Evolutionary conservation across 2,888 invertebrate genomes (phyloP).

Genomic region (Cotesia congregata): DNA sequence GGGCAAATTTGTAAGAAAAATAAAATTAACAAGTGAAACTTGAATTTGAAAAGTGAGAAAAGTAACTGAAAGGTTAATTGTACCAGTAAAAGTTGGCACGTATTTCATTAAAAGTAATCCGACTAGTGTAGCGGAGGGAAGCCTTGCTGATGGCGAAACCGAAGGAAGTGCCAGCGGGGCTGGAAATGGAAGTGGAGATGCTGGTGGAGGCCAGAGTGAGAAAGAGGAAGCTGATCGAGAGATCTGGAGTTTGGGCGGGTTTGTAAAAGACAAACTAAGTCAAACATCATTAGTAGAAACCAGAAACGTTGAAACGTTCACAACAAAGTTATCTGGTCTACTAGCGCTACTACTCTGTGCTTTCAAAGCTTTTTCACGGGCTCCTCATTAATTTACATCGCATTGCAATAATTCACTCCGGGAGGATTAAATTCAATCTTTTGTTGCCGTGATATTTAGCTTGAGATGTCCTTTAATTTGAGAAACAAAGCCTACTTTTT

Average conservation of each 20-base stretch:
- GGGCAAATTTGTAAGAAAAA: conserved; percentile 5
- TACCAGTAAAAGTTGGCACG: conserved; percentile 29
- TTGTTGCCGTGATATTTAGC: neutral
- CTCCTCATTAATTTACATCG: neutral
- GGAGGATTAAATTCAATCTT: neutral
- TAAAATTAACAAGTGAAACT: conserved; percentile 9
- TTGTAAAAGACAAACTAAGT: conserved; percentile 43
- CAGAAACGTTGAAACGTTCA: conserved; percentile 36
- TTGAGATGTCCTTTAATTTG: neutral
- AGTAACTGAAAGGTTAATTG: conserved; percentile 28
- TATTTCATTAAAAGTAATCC: conserved; percentile 34
- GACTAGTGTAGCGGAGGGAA: conserved; percentile 27
- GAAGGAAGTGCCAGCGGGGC: neutral
- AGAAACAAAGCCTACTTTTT: too few relatives aligned
- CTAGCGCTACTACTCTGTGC: neutral
- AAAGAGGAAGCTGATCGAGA: neutral
- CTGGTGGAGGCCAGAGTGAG: neutral
- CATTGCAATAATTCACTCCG: neutral
- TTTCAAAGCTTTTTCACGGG: neutral
- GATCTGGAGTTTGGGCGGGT: neutral
- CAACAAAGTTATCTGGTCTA: conserved; percentile 30
- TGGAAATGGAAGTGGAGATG: too few relatives aligned
- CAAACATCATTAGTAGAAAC: conserved; percentile 43
- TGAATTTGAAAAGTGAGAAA: conserved; percentile 14
- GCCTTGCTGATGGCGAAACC: too few relatives aligned